phyloP scores from a whole-genome alignment of 2,113 vertebrate species.

The Gasterosteus nipponicus region DNA sequence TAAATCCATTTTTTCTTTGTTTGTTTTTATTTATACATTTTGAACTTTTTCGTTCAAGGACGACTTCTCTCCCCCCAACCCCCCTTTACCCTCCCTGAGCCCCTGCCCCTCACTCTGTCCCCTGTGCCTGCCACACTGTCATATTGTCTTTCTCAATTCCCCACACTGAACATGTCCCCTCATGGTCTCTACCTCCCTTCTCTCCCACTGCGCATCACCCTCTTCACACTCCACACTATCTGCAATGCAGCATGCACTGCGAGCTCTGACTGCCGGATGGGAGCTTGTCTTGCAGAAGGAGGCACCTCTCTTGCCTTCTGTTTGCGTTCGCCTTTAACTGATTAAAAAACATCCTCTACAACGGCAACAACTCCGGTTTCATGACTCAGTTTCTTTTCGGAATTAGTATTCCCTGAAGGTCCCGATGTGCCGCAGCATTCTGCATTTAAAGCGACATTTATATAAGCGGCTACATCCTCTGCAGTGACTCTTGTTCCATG shows the following conservation, averaged over 20 bases:
- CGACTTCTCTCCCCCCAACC: neutral
- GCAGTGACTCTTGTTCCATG: conserved; percentile 23
- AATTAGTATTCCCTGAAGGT: conserved; percentile 52
- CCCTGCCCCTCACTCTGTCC: neutral
- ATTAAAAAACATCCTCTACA: conserved; percentile 39
- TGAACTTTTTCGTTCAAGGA: conserved; percentile 13
- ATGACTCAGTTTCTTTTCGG: conserved; percentile 60
- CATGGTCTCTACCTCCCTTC: conserved; percentile 12
- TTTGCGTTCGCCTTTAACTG: conserved; percentile 40
- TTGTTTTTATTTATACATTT: neutral
- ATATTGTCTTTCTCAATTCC: conserved; percentile 6
- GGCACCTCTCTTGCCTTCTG: conserved; percentile 42
- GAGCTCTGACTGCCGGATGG: conserved; percentile 47
- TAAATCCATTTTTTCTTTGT: neutral
- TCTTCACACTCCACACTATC: conserved; percentile 55
- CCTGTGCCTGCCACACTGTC: neutral
- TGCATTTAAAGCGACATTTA: conserved; percentile 69
- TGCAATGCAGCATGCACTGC: conserved; percentile 80
- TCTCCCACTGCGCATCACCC: conserved; percentile 31
- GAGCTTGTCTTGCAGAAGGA: conserved; percentile 51
- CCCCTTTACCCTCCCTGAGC: neutral
- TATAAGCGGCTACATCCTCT: conserved; percentile 38
- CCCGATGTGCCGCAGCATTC: conserved; percentile 57
- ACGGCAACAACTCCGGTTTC: conserved; percentile 46
- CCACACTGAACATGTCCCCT: conserved; percentile 12